Evolutionary conservation across 2,113 vertebrate species (phyloP).

Genomic region (Poeciliopsis retropinna): DNA sequence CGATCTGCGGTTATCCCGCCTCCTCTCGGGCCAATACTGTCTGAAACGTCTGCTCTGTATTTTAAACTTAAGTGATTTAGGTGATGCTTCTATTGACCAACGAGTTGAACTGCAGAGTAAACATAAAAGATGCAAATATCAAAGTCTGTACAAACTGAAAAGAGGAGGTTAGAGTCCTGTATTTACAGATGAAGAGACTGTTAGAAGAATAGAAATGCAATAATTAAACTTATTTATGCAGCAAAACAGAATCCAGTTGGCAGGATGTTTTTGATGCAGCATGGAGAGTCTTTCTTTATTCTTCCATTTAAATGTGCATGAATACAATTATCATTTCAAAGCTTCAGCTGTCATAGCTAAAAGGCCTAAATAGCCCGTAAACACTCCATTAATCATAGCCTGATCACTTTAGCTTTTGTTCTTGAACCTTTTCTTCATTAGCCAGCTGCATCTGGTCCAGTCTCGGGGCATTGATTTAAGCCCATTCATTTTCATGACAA

Average conservation of each 20-base stretch:
- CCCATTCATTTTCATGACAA: constrained; percentile 56
- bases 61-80: constrained; percentile 50
- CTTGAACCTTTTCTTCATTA: constrained; percentile 33
- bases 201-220: constrained; percentile 1
- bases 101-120: constrained; percentile 35
- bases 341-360: constrained; percentile 24
- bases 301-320: constrained; percentile 53
- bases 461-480: constrained; percentile 33
- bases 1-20: constrained; percentile 57
- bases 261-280: constrained; percentile 21
- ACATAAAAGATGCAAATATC: constrained; percentile 34
- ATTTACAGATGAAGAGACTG: constrained; percentile 1
- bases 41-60: constrained; percentile 33
- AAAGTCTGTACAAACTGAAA: constrained; percentile 4
- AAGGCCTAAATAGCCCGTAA: constrained; percentile 35
- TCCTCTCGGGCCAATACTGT: constrained; percentile 41
- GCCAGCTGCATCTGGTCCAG: constrained; percentile 32
- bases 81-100: constrained; percentile 45
- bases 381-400: constrained; percentile 51
- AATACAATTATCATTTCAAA: constrained; percentile 63
- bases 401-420: constrained; percentile 49
- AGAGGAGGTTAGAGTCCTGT: constrained; percentile 1
- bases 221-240: constrained; percentile 27
- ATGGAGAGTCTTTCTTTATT: constrained; percentile 44
- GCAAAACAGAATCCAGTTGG: constrained; percentile 15